Evolutionary conservation across 2,797 vertebrate genomes (phyloP).

Genomic region (Sebastes itinus): DNA sequence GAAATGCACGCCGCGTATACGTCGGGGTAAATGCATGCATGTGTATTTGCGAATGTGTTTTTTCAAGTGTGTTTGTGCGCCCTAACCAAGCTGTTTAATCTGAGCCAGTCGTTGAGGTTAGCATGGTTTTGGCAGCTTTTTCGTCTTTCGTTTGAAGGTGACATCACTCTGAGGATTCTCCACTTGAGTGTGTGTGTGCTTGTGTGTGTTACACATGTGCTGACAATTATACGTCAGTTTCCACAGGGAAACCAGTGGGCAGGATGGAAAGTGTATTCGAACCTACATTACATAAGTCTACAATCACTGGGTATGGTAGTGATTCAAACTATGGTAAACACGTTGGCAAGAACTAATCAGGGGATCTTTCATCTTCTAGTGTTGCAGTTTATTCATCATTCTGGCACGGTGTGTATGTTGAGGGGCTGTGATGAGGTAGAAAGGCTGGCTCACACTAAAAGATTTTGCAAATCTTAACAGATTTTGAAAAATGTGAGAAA

Average conservation of each 20-base stretch:
- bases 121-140: slow-evolving; percentile 42
- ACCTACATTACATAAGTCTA: slow-evolving; percentile 68
- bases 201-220: slow-evolving; percentile 59
- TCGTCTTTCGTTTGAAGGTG: slow-evolving; percentile 55
- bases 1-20: neutral
- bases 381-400: slow-evolving; percentile 66
- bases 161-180: slow-evolving; percentile 60
- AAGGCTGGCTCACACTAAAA: too few species aligned
- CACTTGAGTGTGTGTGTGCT: neutral
- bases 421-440: slow-evolving; percentile 17
- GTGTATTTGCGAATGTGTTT: slow-evolving; percentile 24
- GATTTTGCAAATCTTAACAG: too few species aligned
- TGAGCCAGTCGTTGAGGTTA: slow-evolving; percentile 42
- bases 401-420: slow-evolving; percentile 30
- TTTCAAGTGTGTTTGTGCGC: slow-evolving; percentile 34
- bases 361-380: slow-evolving; percentile 67
- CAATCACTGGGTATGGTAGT: slow-evolving; percentile 71
- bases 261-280: slow-evolving; percentile 64
- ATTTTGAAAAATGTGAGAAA: too few species aligned
- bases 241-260: slow-evolving; percentile 56
- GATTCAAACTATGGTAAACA: slow-evolving; percentile 75
- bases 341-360: slow-evolving; percentile 69
- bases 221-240: slow-evolving; percentile 63
- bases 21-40: slow-evolving; percentile 7
- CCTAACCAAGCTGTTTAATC: slow-evolving; percentile 50